Percentiles rank a stretch among this genome's conserved stretches.
These are phyloP conservation scores for Neodiprion pinetum DNA, from an alignment of 1,140 invertebrate species.

Conservation along the genomic window DNA sequence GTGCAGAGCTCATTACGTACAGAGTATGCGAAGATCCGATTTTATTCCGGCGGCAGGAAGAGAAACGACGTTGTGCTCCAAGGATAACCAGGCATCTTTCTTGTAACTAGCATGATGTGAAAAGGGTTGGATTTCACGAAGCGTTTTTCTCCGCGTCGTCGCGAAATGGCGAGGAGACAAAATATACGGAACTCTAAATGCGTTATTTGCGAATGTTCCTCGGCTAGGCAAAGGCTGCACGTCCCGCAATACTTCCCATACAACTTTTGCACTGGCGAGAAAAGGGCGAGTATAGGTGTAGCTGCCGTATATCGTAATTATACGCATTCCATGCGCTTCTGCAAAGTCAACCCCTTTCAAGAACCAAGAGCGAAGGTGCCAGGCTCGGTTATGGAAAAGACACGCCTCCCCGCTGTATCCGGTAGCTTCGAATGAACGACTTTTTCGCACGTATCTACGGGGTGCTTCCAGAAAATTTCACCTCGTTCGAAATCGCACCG, in stretches of 20 bases:
- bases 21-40: too few relatives aligned
- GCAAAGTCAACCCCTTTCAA: not conserved
- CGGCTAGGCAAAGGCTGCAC: slow-evolving; percentile 26
- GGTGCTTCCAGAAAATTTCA: not conserved
- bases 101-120: too few relatives aligned
- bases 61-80: too few relatives aligned
- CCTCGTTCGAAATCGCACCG: not conserved
- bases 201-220: slow-evolving; percentile 48
- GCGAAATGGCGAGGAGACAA: too few relatives aligned
- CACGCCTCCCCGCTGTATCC: too few relatives aligned
- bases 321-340: slow-evolving; percentile 33
- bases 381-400: too few relatives aligned
- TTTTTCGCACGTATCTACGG: not conserved
- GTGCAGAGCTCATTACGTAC: too few relatives aligned
- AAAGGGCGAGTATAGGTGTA: not conserved
- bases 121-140: too few relatives aligned
- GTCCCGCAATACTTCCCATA: slow-evolving; percentile 19
- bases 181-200: too few relatives aligned
- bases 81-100: too few relatives aligned
- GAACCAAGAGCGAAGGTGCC: not conserved
- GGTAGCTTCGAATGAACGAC: not conserved
- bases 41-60: too few relatives aligned
- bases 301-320: slow-evolving; percentile 49
- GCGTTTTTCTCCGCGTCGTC: too few relatives aligned
- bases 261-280: not conserved